Percentiles rank a stretch among this genome's conserved stretches.
phyloP scores from a whole-genome alignment of 2,797 vertebrate genomes.

The Helostoma temminkii region DNA sequence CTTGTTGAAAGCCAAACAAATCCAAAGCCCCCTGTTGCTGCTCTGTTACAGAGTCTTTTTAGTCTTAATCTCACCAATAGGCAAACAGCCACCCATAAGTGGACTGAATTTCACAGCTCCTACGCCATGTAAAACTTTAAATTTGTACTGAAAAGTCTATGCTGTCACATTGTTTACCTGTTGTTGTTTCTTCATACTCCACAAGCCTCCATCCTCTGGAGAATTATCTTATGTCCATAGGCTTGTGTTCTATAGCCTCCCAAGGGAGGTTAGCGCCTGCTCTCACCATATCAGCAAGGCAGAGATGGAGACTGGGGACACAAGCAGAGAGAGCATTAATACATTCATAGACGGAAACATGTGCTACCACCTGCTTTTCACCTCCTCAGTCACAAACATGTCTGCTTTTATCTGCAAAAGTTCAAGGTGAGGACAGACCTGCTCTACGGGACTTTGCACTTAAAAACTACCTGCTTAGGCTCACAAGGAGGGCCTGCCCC shows the following conservation, averaged over 20 bases:
- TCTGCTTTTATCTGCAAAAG: constrained; percentile 66
- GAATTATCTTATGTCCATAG: constrained; percentile 42
- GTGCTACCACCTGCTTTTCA: constrained; percentile 37
- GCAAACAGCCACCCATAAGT: constrained; percentile 67
- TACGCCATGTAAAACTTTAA: constrained; percentile 35
- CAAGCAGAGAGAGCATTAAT: constrained; percentile 37
- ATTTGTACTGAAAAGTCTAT: constrained; percentile 16
- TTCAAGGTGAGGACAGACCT: constrained; percentile 62
- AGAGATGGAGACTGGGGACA: constrained; percentile 49
- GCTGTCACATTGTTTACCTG: constrained; percentile 31
- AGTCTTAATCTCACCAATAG: constrained; percentile 70
- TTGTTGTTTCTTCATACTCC: constrained; percentile 14
- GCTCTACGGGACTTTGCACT: constrained; percentile 61
- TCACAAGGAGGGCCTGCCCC: constrained; percentile 8
- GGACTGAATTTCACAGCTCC: constrained; percentile 62
- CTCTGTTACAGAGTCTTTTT: constrained; percentile 70
- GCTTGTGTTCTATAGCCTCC: constrained; percentile 4
- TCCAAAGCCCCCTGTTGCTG: constrained; percentile 63
- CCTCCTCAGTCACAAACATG: constrained; percentile 48
- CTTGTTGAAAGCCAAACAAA: constrained; percentile 57
- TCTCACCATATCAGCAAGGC: constrained; percentile 53
- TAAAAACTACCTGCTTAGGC: constrained; percentile 46
- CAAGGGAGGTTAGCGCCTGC: constrained; percentile 45
- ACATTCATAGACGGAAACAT: constrained; percentile 57
- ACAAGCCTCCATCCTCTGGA: constrained; percentile 18